phyloP scores from a whole-genome alignment of 2,797 vertebrate genomes.

The Bradypus variegatus region DNA sequence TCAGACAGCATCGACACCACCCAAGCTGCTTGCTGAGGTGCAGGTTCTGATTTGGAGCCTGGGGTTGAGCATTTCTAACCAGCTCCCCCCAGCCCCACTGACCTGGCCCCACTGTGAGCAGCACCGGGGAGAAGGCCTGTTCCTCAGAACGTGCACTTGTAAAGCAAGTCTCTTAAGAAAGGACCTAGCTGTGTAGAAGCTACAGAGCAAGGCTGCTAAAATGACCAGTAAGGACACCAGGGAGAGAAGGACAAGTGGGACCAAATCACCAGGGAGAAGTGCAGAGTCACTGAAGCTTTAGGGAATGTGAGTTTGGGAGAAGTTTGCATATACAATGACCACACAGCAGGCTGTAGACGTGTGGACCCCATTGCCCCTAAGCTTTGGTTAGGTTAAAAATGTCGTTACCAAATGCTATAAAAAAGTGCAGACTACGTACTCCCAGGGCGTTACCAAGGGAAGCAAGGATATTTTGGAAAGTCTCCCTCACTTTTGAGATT shows the following conservation, averaged over 20 bases:
- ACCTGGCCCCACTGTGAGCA: no score
- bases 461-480: neutral
- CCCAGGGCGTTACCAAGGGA: neutral
- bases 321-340: neutral
- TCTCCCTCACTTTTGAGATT: slow-evolving; percentile 26
- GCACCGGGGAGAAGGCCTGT: neutral
- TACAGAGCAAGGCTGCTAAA: neutral
- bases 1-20: neutral
- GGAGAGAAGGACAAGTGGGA: neutral
- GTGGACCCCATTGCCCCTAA: neutral
- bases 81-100: accelerated
- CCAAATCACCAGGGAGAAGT: neutral
- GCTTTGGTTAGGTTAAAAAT: slow-evolving; percentile 33
- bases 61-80: neutral
- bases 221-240: neutral
- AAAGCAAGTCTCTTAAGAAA: neutral
- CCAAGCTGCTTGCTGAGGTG: neutral
- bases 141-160: neutral
- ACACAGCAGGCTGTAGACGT: neutral
- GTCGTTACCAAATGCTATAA: neutral
- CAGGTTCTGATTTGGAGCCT: neutral
- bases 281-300: neutral
- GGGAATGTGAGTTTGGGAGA: neutral
- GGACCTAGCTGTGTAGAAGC: neutral
- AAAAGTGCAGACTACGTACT: neutral